phyloP scores from a whole-genome alignment of 2,797 vertebrate species.

The Sebastes trivittatus region DNA sequence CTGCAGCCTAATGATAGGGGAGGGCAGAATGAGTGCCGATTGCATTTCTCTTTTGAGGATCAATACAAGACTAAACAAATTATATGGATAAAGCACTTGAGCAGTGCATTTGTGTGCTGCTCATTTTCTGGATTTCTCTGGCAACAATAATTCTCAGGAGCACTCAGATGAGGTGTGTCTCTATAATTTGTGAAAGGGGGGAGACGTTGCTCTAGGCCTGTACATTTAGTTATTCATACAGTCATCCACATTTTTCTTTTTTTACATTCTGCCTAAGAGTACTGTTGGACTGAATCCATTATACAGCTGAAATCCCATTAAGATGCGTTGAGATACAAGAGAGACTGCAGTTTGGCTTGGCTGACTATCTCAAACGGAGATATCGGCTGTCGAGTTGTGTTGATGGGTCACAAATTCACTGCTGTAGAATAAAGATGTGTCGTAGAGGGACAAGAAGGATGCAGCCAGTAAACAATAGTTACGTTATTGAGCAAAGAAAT shows the following conservation, averaged over 20 bases:
- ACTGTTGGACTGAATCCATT: conserved; percentile 63
- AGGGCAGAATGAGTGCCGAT: conserved; percentile 6
- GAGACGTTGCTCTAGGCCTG: conserved; percentile 6
- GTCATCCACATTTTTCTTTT: conserved; percentile 20
- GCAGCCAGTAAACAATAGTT: neutral
- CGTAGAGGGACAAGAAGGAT: neutral
- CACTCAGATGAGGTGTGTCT: conserved; percentile 24
- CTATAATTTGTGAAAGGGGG: conserved; percentile 4
- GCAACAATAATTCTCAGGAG: conserved; percentile 14
- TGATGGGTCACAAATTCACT: conserved; percentile 49
- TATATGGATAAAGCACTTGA: conserved; percentile 2
- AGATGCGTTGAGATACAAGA: conserved; percentile 70
- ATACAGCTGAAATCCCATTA: conserved; percentile 70
- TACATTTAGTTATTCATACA: conserved; percentile 59
- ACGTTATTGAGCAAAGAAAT: neutral
- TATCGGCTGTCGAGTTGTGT: conserved; percentile 51
- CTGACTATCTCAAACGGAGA: conserved; percentile 55
- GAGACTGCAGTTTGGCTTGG: conserved; percentile 54
- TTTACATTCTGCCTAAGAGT: conserved; percentile 33
- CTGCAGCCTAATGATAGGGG: neutral
- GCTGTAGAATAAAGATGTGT: conserved; percentile 37
- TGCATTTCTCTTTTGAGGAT: conserved; percentile 31
- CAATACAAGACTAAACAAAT: conserved; percentile 6
- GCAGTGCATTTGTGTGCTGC: neutral
- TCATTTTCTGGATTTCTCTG: conserved; percentile 18